Evolutionary conservation across 1,140 invertebrate species (phyloP), one percentile per base, ranked within the genome.

Genomic region (Bombus huntii): DNA sequence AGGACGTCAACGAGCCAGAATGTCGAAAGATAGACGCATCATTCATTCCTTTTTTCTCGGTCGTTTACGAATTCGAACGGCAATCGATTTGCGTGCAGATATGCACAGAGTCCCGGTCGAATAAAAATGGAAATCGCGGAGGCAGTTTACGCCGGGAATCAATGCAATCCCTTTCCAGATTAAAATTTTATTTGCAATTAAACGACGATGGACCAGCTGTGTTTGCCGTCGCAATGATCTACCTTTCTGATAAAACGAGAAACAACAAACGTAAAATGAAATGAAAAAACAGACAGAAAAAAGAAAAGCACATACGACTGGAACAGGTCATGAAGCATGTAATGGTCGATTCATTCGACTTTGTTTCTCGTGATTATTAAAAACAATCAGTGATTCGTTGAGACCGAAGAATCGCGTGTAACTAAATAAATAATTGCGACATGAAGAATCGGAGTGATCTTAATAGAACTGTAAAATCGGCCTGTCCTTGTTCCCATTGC

Each of bases 121-220:
- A 84, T 84, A 79, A 79, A 84, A 84, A 79, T 79, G 82, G 65
- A 83, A 83, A 83, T 83, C 66, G 75, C 82, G 37, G 79, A 37
- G 28, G 65, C 75, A 79, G 82, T 84, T 84, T 79, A 79, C 82
- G 75, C n/a, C 22, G 53, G 66, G 82, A 84, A 84, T 79, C 75
- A 62, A 71, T 37, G 82, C 75, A 31, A 79, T 68, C 53, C 53
- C 34, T 62, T 71, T 34, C 25, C 18, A 76, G 82, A 84, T 84
- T 71, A 84, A 84, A 84, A 71, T 84, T 84, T 79, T 84, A 79
- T 84, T 84, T 79, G 47, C 66, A 79, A 79, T 84, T 79, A 84
- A 79, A 78, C 82, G 66, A 37, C 75, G 53, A 28, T 42, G 75
- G 44, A 22, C 47, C 53, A 28, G 22, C 62, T 57, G 34, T 42